These are phyloP conservation scores for Micropterix aruncella DNA, from an alignment of 2,888 invertebrate genomes.

Conservation along the genomic window DNA sequence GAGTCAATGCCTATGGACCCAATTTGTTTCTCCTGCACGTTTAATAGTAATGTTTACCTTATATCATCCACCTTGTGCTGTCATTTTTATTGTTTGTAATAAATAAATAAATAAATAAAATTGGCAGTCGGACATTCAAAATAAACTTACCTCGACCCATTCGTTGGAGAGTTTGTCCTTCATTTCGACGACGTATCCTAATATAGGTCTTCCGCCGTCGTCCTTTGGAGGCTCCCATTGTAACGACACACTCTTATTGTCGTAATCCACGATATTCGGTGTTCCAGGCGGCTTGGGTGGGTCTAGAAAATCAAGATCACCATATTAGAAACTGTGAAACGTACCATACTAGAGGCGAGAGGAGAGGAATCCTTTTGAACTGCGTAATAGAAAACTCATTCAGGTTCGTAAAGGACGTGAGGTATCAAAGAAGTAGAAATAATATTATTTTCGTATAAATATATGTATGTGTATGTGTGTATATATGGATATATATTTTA, in stretches of 20 bases:
- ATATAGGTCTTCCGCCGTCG: conserved; percentile 85
- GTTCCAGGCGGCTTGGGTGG: conserved; percentile 84
- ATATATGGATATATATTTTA: too few species aligned
- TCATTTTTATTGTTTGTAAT: too few species aligned
- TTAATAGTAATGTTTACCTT: too few species aligned
- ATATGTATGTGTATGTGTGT: too few species aligned
- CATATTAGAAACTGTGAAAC: neutral
- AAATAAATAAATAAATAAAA: too few species aligned
- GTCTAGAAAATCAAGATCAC: conserved; percentile 34
- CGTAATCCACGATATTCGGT: conserved; percentile 86
- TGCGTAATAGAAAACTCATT: conserved; percentile 1
- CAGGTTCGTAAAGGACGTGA: neutral
- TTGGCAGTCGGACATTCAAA: too few species aligned
- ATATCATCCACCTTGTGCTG: too few species aligned
- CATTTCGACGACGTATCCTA: conserved; percentile 80
- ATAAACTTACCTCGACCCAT: conserved; percentile 57
- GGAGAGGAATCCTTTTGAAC: conserved; percentile 2
- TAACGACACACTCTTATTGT: conserved; percentile 79
- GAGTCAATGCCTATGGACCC: too few species aligned
- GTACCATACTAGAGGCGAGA: neutral
- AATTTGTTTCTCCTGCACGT: too few species aligned
- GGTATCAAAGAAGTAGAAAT: neutral
- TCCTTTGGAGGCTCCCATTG: conserved; percentile 83
- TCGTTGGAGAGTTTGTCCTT: conserved; percentile 79
- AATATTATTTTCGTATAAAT: too few species aligned